Evolutionary conservation across 2,113 vertebrate species (phyloP).

Genomic region (Alectura lathami): DNA sequence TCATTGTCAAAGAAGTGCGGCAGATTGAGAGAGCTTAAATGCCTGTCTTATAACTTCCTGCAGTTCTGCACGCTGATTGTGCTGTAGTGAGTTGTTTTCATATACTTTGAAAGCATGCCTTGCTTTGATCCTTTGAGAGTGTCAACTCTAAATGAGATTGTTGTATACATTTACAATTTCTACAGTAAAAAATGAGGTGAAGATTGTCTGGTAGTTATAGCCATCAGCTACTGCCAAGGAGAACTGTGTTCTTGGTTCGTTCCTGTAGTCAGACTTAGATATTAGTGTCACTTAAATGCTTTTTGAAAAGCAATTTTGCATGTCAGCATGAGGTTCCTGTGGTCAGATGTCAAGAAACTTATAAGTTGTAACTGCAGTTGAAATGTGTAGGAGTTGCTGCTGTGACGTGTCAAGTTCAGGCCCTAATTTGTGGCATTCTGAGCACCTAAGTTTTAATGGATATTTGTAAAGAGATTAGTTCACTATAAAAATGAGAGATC

Average conservation of each 20-base stretch:
- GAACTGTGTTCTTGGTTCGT: background rate
- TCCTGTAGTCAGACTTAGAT: constrained; percentile 13
- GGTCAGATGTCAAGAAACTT: constrained; percentile 24
- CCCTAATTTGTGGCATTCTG: background rate
- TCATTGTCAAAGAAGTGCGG: background rate
- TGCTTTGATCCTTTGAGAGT: background rate
- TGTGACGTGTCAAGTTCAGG: background rate
- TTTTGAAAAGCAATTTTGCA: constrained; percentile 7
- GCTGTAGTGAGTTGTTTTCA: background rate
- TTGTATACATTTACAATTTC: background rate
- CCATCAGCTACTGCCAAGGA: background rate
- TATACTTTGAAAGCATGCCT: background rate
- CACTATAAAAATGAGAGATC: background rate
- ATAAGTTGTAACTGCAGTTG: background rate
- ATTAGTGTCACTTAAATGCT: constrained; percentile 41
- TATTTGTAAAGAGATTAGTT: constrained; percentile 9
- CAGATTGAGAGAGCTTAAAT: background rate
- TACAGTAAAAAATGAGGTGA: background rate
- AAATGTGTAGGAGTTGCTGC: background rate
- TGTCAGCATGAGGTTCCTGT: background rate
- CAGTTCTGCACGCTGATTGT: background rate
- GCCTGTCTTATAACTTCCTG: background rate
- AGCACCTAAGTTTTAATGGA: background rate
- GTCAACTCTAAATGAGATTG: background rate
- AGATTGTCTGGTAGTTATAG: background rate